Conservation (phyloP, 2,888 invertebrate genomes). For the Hirudinaria manillensis region DNA sequence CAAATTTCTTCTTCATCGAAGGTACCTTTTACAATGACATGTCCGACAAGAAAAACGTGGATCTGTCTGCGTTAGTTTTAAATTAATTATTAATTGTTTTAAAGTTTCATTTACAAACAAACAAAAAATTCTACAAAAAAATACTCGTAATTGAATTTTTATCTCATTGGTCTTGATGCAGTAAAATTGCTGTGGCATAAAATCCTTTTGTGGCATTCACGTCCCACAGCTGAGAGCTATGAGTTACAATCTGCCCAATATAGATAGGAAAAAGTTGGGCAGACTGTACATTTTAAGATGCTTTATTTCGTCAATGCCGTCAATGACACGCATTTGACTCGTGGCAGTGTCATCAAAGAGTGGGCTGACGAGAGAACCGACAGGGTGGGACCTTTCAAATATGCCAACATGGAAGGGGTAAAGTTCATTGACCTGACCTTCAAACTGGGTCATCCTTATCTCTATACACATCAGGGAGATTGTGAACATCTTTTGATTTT, state of each 20-base stretch:
- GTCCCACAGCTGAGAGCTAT: too few species aligned
- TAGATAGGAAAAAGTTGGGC: too few species aligned
- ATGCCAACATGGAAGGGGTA: slow-evolving; percentile 45
- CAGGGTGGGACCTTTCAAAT: slow-evolving; percentile 39
- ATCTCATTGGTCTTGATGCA: too few species aligned
- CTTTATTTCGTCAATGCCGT: too few species aligned
- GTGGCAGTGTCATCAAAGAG: slow-evolving; percentile 43
- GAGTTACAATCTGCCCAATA: too few species aligned
- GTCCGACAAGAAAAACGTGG: slow-evolving; percentile 59
- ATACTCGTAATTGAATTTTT: background rate
- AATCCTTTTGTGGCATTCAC: too few species aligned
- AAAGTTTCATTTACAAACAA: background rate
- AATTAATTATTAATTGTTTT: background rate
- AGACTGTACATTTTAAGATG: too few species aligned
- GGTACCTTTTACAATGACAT: slow-evolving; percentile 73
- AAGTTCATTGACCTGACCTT: slow-evolving; percentile 48
- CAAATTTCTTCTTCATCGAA: slow-evolving; percentile 73
- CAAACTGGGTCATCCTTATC: slow-evolving; percentile 64
- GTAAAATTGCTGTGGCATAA: too few species aligned
- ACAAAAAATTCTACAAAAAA: background rate
- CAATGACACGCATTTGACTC: too few species aligned
- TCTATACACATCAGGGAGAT: slow-evolving; percentile 82
- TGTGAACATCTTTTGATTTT: slow-evolving; percentile 85
- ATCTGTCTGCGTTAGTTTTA: slow-evolving; percentile 62
- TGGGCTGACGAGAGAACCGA: slow-evolving; percentile 42